These are phyloP conservation scores for Orthosia incerta DNA, from an alignment of 2,888 invertebrate species.

Conservation along the genomic window DNA sequence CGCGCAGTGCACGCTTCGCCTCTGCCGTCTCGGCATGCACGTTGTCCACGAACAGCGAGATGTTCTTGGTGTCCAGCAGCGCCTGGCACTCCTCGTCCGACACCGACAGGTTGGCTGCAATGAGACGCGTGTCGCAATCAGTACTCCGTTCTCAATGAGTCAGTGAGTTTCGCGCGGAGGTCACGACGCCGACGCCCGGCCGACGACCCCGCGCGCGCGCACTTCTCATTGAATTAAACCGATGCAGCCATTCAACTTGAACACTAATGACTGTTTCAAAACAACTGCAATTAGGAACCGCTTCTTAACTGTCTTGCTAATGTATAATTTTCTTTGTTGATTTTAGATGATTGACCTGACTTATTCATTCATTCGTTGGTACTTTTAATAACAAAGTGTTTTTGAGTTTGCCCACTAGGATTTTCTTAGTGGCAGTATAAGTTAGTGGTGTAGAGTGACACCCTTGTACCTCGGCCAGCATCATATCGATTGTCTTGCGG, in stretches of 20 bases:
- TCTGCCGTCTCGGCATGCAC: slow-evolving; percentile 95
- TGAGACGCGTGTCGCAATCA: background rate
- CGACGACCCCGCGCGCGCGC: slow-evolving; percentile 36
- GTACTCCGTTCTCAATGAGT: background rate
- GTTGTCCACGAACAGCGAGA: slow-evolving; percentile 87
- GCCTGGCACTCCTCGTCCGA: slow-evolving; percentile 87
- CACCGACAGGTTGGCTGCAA: slow-evolving; percentile 84
- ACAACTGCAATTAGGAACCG: slow-evolving; percentile 45
- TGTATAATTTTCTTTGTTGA: slow-evolving; percentile 18
- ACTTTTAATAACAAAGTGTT: background rate
- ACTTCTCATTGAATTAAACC: slow-evolving; percentile 25
- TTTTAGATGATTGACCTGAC: slow-evolving; percentile 14
- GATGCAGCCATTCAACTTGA: slow-evolving; percentile 46
- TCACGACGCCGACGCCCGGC: slow-evolving; percentile 9
- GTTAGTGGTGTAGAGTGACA: background rate
- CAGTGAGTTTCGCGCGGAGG: slow-evolving; percentile 19
- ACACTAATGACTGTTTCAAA: slow-evolving; percentile 32
- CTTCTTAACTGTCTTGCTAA: slow-evolving; percentile 29
- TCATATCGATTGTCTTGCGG: no score
- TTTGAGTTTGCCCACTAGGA: background rate
- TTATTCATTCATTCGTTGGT: background rate
- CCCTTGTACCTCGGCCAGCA: no score
- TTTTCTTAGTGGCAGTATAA: background rate
- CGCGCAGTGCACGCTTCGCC: slow-evolving; percentile 94
- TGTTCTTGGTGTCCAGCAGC: slow-evolving; percentile 84